Percentiles rank a stretch among this genome's conserved stretches.
These are phyloP conservation scores for Philereme vetulata DNA, from an alignment of 2,888 invertebrate genomes.

Conservation along the genomic window DNA sequence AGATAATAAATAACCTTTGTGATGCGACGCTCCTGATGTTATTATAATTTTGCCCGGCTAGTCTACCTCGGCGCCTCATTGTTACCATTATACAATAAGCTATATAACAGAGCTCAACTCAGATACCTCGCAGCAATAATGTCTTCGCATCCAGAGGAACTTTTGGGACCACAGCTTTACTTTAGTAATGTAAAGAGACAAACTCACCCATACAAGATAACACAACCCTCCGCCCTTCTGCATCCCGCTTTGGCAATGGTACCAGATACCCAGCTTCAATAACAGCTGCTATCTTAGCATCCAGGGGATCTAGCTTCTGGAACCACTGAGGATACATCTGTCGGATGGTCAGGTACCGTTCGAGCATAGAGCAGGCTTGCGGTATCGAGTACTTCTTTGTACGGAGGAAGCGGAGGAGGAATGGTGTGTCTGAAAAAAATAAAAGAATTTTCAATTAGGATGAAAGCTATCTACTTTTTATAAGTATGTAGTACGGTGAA, in stretches of 20 bases:
- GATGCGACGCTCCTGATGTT: no score
- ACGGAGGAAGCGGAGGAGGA: slow-evolving; percentile 92
- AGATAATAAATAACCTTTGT: no score
- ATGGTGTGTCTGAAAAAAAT: slow-evolving; percentile 86
- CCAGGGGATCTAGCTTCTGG: slow-evolving; percentile 90
- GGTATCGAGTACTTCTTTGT: slow-evolving; percentile 95
- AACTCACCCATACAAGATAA: slow-evolving; percentile 89
- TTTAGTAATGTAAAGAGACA: not conserved
- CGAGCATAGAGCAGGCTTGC: slow-evolving; percentile 93
- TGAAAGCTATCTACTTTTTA: no score
- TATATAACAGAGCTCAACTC: no score
- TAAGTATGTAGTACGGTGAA: no score
- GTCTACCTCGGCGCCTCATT: no score
- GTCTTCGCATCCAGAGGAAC: no score
- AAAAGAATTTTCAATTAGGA: no score
- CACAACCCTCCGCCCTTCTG: slow-evolving; percentile 89
- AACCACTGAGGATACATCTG: slow-evolving; percentile 95
- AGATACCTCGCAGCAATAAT: no score
- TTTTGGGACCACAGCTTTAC: no score
- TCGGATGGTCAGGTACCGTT: slow-evolving; percentile 92
- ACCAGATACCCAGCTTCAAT: slow-evolving; percentile 91
- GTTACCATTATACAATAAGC: no score
- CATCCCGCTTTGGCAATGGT: slow-evolving; percentile 89
- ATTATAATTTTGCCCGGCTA: no score
- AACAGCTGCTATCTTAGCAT: slow-evolving; percentile 91